These are phyloP conservation scores for Drosophila acutilabella DNA, from an alignment of 2,888 invertebrate genomes.

Conservation along the genomic window DNA sequence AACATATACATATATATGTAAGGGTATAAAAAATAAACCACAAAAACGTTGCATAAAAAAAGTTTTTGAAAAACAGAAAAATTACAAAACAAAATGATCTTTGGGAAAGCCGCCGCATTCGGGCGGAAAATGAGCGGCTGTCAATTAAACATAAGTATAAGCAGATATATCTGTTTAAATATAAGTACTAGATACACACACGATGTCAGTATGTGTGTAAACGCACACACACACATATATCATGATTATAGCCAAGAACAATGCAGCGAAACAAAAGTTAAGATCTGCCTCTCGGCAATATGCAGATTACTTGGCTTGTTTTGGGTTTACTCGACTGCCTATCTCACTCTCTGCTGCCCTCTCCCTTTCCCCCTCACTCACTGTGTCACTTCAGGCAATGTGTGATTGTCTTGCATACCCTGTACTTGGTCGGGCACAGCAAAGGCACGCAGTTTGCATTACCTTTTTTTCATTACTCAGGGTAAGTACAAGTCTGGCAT, in stretches of 20 bases:
- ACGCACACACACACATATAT: constrained; percentile 18
- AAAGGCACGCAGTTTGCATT: background rate
- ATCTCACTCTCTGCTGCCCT: constrained; percentile 22
- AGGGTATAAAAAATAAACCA: constrained; percentile 25
- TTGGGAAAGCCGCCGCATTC: constrained; percentile 67
- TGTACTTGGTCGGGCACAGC: background rate
- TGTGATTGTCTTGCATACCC: constrained; percentile 51
- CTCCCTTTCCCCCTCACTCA: constrained; percentile 2
- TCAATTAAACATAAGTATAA: constrained; percentile 55
- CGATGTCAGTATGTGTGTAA: background rate
- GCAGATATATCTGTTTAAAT: constrained; percentile 15
- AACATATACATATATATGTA: constrained; percentile 8
- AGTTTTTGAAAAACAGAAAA: constrained; percentile 8
- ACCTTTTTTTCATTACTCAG: background rate
- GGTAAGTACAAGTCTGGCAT: constrained; percentile 11
- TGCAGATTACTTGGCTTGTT: constrained; percentile 64
- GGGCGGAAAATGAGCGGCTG: constrained; percentile 70
- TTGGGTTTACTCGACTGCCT: constrained; percentile 22
- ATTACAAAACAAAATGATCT: constrained; percentile 37
- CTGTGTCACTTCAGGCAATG: constrained; percentile 38
- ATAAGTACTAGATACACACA: constrained; percentile 13
- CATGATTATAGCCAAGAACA: constrained; percentile 66
- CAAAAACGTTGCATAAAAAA: constrained; percentile 50
- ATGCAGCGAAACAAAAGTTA: constrained; percentile 56
- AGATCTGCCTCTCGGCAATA: constrained; percentile 65